A percentile compares a stretch with the other conserved stretches of the same genome.
Conservation (phyloP, 2,888 invertebrate genomes). For the Bombyx huttoni region DNA sequence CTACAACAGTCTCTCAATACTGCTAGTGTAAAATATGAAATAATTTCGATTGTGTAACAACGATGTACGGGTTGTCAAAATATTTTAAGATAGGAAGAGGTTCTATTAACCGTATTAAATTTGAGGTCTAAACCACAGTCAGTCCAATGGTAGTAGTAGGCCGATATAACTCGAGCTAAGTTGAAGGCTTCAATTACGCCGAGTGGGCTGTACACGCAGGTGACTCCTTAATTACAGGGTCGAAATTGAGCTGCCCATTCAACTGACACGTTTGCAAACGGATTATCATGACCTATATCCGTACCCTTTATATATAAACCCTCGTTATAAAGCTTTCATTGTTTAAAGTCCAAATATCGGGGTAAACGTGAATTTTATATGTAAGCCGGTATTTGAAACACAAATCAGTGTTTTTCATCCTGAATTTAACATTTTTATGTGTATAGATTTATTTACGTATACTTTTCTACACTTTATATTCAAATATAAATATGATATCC, state of each 20-base stretch:
- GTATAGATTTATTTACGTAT: background rate
- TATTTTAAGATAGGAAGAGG: conserved; percentile 12
- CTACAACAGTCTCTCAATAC: too few relatives aligned
- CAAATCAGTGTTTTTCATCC: background rate
- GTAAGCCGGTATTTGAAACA: background rate
- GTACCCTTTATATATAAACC: conserved; percentile 19
- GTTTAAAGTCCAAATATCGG: conserved; percentile 8
- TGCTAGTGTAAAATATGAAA: too few relatives aligned
- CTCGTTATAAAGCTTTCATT: conserved; percentile 16
- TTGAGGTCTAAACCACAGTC: conserved; percentile 59
- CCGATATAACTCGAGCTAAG: conserved; percentile 60
- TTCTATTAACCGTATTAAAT: conserved; percentile 63
- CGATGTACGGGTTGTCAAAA: background rate
- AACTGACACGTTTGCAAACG: conserved; percentile 60
- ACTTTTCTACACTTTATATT: background rate
- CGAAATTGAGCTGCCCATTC: conserved; percentile 65
- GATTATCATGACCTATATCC: conserved; percentile 52
- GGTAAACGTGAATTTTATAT: background rate
- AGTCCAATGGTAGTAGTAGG: conserved; percentile 44
- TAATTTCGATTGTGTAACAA: too few relatives aligned
- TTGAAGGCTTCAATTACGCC: conserved; percentile 66
- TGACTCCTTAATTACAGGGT: conserved; percentile 67
- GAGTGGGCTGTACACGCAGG: conserved; percentile 68
- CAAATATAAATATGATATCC: too few relatives aligned
- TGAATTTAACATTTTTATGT: background rate